Conservation (phyloP, 2,113 vertebrate species). For the Cephalophus harveyi region DNA sequence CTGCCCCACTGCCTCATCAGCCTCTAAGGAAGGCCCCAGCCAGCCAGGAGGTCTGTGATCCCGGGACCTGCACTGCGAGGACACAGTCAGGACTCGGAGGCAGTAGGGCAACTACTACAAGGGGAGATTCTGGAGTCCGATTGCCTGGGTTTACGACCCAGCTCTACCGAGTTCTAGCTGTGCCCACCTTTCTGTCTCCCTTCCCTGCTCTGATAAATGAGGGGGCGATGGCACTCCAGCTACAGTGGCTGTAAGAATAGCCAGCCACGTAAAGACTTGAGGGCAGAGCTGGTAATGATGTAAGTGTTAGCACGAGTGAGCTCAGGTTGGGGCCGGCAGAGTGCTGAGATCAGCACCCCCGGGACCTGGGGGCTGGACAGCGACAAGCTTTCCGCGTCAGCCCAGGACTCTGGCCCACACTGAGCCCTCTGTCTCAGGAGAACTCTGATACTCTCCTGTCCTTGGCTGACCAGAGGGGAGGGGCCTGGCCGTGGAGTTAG, state of each 20-base stretch:
- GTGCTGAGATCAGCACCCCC: background rate
- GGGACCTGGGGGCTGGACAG: background rate
- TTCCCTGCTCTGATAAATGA: background rate
- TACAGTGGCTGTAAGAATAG: background rate
- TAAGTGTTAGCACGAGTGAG: background rate
- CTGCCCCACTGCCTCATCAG: background rate
- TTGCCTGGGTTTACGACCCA: background rate
- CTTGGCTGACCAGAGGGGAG: background rate
- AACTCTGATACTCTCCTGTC: background rate
- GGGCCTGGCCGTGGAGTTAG: background rate
- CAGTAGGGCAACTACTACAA: background rate
- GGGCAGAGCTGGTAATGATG: background rate
- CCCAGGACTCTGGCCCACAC: background rate
- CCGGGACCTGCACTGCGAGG: rapidly evolving
- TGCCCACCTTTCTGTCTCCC: background rate
- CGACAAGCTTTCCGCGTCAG: background rate
- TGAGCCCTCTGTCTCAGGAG: slow-evolving; percentile 7
- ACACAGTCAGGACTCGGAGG: background rate
- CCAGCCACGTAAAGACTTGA: background rate
- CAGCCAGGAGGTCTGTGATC: background rate
- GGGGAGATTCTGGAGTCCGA: background rate
- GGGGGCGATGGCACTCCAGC: rapidly evolving
- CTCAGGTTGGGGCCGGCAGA: background rate
- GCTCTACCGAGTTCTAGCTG: rapidly evolving
- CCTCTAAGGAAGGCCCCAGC: background rate